These are phyloP conservation scores for Drosophila macrospina DNA, from an alignment of 2,888 invertebrate genomes.

Conservation along the genomic window DNA sequence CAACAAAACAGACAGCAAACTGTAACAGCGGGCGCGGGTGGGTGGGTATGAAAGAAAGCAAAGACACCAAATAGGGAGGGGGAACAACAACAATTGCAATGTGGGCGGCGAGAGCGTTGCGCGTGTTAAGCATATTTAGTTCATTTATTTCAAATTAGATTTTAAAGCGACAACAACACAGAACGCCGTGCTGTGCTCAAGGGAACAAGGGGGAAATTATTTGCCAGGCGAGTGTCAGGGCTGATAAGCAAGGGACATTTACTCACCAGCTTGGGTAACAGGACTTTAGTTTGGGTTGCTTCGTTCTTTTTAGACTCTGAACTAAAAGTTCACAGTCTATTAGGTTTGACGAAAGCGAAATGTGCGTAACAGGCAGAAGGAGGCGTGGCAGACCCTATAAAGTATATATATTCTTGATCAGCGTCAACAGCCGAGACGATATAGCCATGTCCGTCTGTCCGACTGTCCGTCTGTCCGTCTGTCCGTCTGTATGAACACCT, in stretches of 20 bases:
- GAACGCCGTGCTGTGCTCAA: conserved; percentile 16
- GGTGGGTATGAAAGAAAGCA: not conserved
- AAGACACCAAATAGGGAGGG: conserved; percentile 15
- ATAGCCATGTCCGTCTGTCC: too few relatives aligned
- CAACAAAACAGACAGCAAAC: conserved; percentile 26
- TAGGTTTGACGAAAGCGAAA: too few relatives aligned
- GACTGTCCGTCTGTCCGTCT: too few relatives aligned
- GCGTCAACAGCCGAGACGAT: too few relatives aligned
- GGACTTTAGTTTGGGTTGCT: not conserved
- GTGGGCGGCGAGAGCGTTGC: conserved; percentile 41
- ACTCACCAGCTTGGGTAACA: conserved; percentile 13
- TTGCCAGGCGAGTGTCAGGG: conserved; percentile 44
- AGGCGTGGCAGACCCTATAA: too few relatives aligned
- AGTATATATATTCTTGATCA: too few relatives aligned
- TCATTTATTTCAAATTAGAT: conserved; percentile 83
- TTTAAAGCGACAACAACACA: conserved; percentile 65
- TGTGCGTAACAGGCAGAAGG: too few relatives aligned
- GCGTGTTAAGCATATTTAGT: conserved; percentile 84
- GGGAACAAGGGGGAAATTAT: conserved; percentile 53
- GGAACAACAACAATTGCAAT: conserved; percentile 40
- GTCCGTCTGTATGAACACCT: too few relatives aligned
- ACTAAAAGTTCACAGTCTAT: too few relatives aligned
- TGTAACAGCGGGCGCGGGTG: too few relatives aligned
- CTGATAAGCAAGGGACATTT: conserved; percentile 43
- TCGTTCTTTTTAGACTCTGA: too few relatives aligned